Evolutionary conservation across 1,140 invertebrate genomes (phyloP), one percentile per base, ranked within the genome.

Genomic region (Lineus longissimus): DNA sequence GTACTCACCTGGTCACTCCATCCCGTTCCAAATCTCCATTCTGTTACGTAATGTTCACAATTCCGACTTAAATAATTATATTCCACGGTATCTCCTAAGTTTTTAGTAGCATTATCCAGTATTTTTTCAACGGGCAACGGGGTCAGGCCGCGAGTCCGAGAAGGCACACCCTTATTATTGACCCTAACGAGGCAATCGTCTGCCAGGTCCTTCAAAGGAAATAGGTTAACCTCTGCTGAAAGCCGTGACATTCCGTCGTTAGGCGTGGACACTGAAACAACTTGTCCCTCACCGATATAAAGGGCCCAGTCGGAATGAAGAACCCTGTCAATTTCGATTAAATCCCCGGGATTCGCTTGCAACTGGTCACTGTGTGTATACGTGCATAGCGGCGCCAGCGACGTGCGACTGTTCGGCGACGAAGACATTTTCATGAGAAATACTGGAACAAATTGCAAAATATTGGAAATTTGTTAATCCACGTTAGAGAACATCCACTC

Each of bases 1-100:
- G 15, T 33, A 6, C 57, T 59, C 64, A 78, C 75, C 74, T 78
- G 75, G 65, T 77, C 74, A 65, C 76, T 77, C 73, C 73, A 76
- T 13, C 69, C 68, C 17, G 55, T 47, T 2, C 75, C 76, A 65
- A 76, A 78, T 56, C 71, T 72, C 71, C 75, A 77, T 43, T 76
- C 68, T 1, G 75, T 78, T 11, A 75, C 73, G 61, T 71, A 78
- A 65, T 76, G 75, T 70, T 78, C 76, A 57, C 68, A 68, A 59
- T 78, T 78, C 55, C 67, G 70, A 2, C 70, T 72, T 33, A 78
- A 60, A 31, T 74, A 65, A 67, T 76, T 76, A 64, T 72, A 76
- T 4, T 63, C 61, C 2, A 77, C 71, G n/a, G 66, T 67, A 27
- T 68, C 55, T 13, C 70, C 68, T 9, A 75, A 56, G 23, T 51